phyloP scores from a whole-genome alignment of 2,888 invertebrate genomes.

The Tortrix viridana region DNA sequence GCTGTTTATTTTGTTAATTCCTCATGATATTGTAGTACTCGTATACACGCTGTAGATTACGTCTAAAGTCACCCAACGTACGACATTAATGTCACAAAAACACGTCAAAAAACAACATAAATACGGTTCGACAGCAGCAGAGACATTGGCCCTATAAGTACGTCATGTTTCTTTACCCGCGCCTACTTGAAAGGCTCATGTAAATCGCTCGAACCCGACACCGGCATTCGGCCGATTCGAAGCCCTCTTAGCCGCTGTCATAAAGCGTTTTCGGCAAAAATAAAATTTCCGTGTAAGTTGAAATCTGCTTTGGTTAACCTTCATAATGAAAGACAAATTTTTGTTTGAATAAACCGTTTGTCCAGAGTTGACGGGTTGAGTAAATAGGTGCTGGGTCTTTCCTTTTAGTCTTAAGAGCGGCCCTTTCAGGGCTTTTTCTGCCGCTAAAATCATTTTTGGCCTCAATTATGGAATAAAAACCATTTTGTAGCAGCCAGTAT shows the following conservation, averaged over 20 bases:
- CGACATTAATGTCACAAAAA: no score
- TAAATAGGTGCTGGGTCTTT: constrained; percentile 20
- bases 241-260: constrained; percentile 39
- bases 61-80: no score
- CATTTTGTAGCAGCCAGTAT: not conserved
- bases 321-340: constrained; percentile 33
- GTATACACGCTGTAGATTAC: no score
- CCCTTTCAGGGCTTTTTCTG: constrained; percentile 7
- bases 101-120: not conserved
- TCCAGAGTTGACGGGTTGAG: constrained; percentile 13
- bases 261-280: constrained; percentile 38
- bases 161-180: constrained; percentile 17
- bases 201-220: constrained; percentile 42
- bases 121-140: not conserved
- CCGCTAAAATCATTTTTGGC: not conserved
- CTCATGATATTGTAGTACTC: no score
- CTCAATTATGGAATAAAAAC: not conserved
- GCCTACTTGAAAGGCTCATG: constrained; percentile 39
- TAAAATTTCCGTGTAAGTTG: constrained; percentile 28
- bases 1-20: no score
- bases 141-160: not conserved
- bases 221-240: constrained; percentile 39
- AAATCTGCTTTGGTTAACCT: constrained; percentile 33
- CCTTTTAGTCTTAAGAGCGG: constrained; percentile 12
- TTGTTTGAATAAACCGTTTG: constrained; percentile 31